Evolutionary conservation across 2,797 vertebrate genomes (phyloP).

Genomic region (Pelobates cultripes): DNA sequence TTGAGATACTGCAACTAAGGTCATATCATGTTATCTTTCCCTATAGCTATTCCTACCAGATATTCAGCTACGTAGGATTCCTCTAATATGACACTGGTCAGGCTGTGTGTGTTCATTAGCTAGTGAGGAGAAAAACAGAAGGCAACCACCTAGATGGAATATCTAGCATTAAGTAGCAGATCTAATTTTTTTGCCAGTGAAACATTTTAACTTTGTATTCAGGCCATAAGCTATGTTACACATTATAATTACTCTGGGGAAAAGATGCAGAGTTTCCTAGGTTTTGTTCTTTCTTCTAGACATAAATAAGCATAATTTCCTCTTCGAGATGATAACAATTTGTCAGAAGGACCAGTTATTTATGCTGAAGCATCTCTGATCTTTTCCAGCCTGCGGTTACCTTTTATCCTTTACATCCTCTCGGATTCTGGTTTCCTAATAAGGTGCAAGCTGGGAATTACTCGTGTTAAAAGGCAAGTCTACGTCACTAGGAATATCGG

Average conservation of each 20-base stretch:
- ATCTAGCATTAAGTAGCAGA: no score
- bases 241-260: neutral
- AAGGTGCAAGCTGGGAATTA: constrained; percentile 60
- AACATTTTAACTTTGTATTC: neutral
- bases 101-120: no score
- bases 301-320: neutral
- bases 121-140: no score
- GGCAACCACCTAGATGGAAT: no score
- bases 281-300: neutral
- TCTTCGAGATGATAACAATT: neutral
- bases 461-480: constrained; percentile 59
- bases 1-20: no score
- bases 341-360: constrained; percentile 36
- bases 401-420: constrained; percentile 43
- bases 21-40: no score
- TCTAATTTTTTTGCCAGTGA: neutral
- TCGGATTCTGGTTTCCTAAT: constrained; percentile 61
- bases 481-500: constrained; percentile 62
- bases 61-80: no score
- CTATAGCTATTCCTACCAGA: no score
- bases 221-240: neutral
- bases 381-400: constrained; percentile 28
- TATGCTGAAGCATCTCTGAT: constrained; percentile 32
- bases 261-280: neutral
- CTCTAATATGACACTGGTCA: no score